phyloP scores from a whole-genome alignment of 2,113 vertebrate species.

The Thryonomys swinderianus region DNA sequence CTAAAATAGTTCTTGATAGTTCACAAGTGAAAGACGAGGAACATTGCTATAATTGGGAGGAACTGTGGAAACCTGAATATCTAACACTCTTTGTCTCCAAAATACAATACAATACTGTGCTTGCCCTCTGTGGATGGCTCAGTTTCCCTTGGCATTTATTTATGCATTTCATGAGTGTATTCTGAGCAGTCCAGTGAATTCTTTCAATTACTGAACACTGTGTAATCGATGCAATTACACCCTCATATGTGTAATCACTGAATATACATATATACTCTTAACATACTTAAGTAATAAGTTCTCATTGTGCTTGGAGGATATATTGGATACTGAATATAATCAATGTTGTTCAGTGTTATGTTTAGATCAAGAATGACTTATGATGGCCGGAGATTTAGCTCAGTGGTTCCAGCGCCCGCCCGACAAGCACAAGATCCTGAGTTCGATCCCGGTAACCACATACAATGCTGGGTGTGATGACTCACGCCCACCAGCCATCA shows the following conservation, averaged over 20 bases:
- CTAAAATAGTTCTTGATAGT: not conserved
- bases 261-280: not conserved
- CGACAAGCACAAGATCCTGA: too few species aligned
- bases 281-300: not conserved
- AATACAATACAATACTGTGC: not conserved
- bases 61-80: not conserved
- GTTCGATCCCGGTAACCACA: too few species aligned
- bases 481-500: too few species aligned
- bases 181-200: not conserved
- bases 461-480: too few species aligned
- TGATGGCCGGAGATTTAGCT: too few species aligned
- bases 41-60: not conserved
- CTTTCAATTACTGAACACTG: not conserved
- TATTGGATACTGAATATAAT: not conserved
- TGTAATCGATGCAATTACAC: not conserved
- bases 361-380: not conserved
- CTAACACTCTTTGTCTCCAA: not conserved
- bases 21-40: not conserved
- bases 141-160: not conserved
- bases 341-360: not conserved
- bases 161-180: not conserved
- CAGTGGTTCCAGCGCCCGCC: too few species aligned
- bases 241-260: not conserved
- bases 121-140: not conserved
- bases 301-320: not conserved